Evolutionary conservation across 1,140 invertebrate species (phyloP).

Genomic region (Zaprionus davidi): DNA sequence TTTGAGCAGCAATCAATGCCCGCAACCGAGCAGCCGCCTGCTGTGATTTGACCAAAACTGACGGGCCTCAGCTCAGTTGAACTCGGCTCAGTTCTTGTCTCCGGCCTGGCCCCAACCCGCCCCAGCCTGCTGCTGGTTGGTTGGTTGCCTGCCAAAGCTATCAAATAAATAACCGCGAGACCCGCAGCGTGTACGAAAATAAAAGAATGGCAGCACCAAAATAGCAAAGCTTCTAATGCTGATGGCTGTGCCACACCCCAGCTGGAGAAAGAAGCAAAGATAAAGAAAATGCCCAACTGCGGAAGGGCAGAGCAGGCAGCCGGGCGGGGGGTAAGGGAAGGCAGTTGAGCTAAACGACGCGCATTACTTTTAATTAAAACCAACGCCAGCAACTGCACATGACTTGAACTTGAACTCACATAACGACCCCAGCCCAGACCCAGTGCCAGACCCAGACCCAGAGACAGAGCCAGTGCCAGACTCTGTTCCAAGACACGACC

Average conservation of each 20-base stretch:
- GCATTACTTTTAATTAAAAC: conserved; percentile 82
- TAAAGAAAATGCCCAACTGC: conserved; percentile 22
- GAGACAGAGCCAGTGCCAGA: not conserved
- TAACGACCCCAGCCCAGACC: conserved; percentile 22
- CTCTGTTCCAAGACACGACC: not conserved
- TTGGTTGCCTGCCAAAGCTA: conserved; percentile 69
- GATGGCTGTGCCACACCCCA: conserved; percentile 59
- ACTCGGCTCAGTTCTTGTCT: not conserved
- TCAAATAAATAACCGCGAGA: conserved; percentile 80
- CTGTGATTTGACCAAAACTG: conserved; percentile 81
- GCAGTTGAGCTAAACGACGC: conserved; percentile 72
- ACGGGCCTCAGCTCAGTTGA: conserved; percentile 45
- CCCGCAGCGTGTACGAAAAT: conserved; percentile 62
- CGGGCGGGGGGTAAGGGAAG: conserved; percentile 23
- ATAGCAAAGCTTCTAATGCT: conserved; percentile 55
- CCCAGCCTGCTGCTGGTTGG: conserved; percentile 26
- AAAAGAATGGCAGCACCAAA: conserved; percentile 58
- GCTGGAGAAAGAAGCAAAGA: conserved; percentile 28
- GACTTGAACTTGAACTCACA: conserved; percentile 79
- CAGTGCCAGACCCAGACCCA: not conserved
- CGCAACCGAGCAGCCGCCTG: conserved; percentile 53
- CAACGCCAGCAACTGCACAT: conserved; percentile 69
- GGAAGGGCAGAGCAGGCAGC: not conserved
- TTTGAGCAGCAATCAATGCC: conserved; percentile 75
- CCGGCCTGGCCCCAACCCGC: not conserved